Evolutionary conservation across 2,888 invertebrate genomes (phyloP).

Genomic region (Urechis unicinctus): DNA sequence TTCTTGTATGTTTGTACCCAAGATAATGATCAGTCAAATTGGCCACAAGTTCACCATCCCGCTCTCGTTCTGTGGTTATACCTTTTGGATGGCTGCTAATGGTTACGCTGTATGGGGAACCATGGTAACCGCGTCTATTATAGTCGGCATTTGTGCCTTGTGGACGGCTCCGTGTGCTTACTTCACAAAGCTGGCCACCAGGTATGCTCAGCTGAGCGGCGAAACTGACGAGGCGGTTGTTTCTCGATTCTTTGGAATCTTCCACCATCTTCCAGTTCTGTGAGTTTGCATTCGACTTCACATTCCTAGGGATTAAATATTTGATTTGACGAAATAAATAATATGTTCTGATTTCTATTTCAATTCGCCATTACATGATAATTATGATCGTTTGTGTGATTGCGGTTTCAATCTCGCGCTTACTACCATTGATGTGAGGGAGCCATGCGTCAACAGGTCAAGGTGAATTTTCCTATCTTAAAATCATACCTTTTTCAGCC

Average conservation of each 20-base stretch:
- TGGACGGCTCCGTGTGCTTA: slow-evolving; percentile 99
- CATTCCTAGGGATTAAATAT: too few relatives aligned
- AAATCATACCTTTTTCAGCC: slow-evolving; percentile 10
- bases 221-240: slow-evolving; percentile 82
- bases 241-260: slow-evolving; percentile 95
- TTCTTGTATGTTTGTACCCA: slow-evolving; percentile 81
- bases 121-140: slow-evolving; percentile 67
- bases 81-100: slow-evolving; percentile 89
- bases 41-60: slow-evolving; percentile 63
- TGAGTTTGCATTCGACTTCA: slow-evolving; percentile 56
- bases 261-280: slow-evolving; percentile 95
- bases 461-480: neutral
- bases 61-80: slow-evolving; percentile 84
- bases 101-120: slow-evolving; percentile 68
- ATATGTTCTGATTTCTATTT: too few relatives aligned
- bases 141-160: slow-evolving; percentile 92
- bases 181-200: slow-evolving; percentile 65
- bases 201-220: slow-evolving; percentile 74
- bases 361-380: too few relatives aligned
- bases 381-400: too few relatives aligned
- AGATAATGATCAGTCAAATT: slow-evolving; percentile 26
- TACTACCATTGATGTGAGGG: too few relatives aligned
- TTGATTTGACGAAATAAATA: too few relatives aligned
- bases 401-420: too few relatives aligned
- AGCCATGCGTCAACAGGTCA: too few relatives aligned